Base-by-base conservation (phyloP, 2,113 vertebrate species). In the Sylvia atricapilla region DNA sequence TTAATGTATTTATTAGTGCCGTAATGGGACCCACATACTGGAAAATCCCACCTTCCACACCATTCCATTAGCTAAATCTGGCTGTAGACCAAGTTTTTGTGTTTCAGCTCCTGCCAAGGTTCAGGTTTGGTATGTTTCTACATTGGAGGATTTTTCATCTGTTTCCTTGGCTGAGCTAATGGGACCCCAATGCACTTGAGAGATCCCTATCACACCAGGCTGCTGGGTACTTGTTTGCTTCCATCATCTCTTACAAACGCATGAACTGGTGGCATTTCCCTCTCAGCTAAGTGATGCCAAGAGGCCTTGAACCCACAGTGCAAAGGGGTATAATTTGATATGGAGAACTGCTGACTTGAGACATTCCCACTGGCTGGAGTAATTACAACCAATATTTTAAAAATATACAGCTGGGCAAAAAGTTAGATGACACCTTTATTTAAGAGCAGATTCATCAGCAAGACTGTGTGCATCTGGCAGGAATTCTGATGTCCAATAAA, bases 71-170 rank as follows among this genome's bases (percentile, higher is more conserved):
- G 15, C 28, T 88, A 70, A 68, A 84, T 35, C 52, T 94, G 87
- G 87, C 69, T 82, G 56, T 43, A 49, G 56, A n/a, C 30, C 95
- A 95, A 85, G 76, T 80, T 56, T 89, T 20, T 35, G 9, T 50
- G 89, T 91, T 95, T 91, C 73, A 55, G 76, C 43, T 90, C 56
- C 47, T 95, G 78, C 84, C 80, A 82, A 86, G 39, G 56, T 43
- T 96, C 43, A 76, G 50, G 43, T 74, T 94, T 73, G 69, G 91
- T 87, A 94, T 77, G 79, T 63, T 95, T 93, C 78, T 41, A 60
- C 1, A 0, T 13, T 64, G 69, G 80, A 92, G 44, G 66, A 39
- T 63, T 95, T 95, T 87, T 89, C 87, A 46, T 70, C 62, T 91
- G 49, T 84, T 88, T 87, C 58, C 55, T 46, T 93, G 76, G 62